Base-by-base conservation (phyloP, 2,888 invertebrate genomes). In the Nysson spinosus region DNA sequence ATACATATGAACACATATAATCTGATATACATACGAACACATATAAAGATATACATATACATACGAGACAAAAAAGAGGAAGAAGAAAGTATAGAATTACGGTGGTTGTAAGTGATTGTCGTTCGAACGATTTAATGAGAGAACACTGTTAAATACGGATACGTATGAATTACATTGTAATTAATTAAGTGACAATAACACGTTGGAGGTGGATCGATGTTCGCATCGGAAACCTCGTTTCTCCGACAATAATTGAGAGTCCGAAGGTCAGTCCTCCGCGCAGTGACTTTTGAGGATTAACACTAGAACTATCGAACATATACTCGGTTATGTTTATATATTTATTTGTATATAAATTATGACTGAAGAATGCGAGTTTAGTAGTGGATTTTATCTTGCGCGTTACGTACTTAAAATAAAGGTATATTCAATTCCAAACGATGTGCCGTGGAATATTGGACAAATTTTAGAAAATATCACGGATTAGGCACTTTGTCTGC, bases 151-250 rank as follows among this genome's bases (percentile, higher is more conserved):
- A 19, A 32, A 3, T 43, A 26, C 19, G 24, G 30, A 34, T 32
- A 60, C 47, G 37, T 60, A 32, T 19, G 44, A 63, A 52, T 39
- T 47, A 44, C 50, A 37, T 26, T 17, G 16, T 61, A 63, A 47
- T 30, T 66, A 49, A 57, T 37, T 40, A 63, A 57, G 47, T 46
- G 73, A 73, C 58, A 62, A 60, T 60, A 71, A 64, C 32, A n/a
- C n/a, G n/a, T n/a, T n/a, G 56, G 60, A 44, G 16, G 47, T 55
- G 51, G 42, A 43, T 62, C 16, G 46, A 58, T 56, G 56, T 60
- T 64, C 55, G 43, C 57, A 37, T 47, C 34, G 54, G 57, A 56
- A 52, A 40, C 39, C 17, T 16, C 34, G 12, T 19, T 40, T 14
- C 26, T 14, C 24, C 50, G 49, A 62, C 44, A 40, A 35, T 44